Conservation (phyloP, 2,113 vertebrate species). For the Pterophyllum scalare region DNA sequence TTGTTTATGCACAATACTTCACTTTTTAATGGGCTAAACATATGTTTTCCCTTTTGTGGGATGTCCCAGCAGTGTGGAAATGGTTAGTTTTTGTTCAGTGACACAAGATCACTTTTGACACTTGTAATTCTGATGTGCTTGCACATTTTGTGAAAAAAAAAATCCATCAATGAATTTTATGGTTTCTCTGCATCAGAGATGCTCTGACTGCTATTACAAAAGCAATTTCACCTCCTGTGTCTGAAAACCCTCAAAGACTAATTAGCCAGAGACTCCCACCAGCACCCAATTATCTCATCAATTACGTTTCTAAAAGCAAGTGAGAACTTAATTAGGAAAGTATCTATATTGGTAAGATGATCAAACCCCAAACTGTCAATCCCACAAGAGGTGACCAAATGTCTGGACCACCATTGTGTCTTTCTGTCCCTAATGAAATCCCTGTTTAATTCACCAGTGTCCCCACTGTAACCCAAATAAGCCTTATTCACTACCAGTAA, state of each 20-base stretch:
- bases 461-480: constrained; percentile 35
- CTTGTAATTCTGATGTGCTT: constrained; percentile 46
- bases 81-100: constrained; percentile 1
- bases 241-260: constrained; percentile 63
- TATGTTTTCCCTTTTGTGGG: background rate
- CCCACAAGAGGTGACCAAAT: constrained; percentile 57
- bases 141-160: constrained; percentile 52
- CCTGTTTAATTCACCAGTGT: constrained; percentile 44
- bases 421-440: constrained; percentile 54
- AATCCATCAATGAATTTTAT: constrained; percentile 75
- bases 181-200: constrained; percentile 52
- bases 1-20: background rate
- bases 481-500: constrained; percentile 22
- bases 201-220: constrained; percentile 58
- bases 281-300: constrained; percentile 80
- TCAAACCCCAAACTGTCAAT: constrained; percentile 72
- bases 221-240: constrained; percentile 61
- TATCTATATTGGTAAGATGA: constrained; percentile 63
- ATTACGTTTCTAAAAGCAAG: constrained; percentile 73
- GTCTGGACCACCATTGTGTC: constrained; percentile 50
- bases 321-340: constrained; percentile 70
- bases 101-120: constrained; percentile 17
- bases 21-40: background rate
- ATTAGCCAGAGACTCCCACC: constrained; percentile 75
- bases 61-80: background rate